Base-by-base conservation (phyloP, 2,888 invertebrate genomes). In the Nomada ferruginata region DNA sequence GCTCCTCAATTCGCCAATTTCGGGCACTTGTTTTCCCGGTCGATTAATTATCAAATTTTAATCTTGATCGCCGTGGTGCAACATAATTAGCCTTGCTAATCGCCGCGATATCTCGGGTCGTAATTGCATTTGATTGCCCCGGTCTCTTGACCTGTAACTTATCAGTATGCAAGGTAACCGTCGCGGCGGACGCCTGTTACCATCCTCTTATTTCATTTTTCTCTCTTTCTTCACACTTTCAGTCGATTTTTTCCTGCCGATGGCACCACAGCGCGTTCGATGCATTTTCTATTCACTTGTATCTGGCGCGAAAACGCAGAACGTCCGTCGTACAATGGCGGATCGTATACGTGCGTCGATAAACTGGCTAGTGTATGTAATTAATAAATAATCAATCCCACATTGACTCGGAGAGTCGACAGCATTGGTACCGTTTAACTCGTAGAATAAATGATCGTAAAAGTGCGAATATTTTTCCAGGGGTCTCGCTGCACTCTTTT, bases 11-110 rank as follows among this genome's bases (percentile, higher is more conserved):
- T 15, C 15, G 15, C 47, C 13, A 47, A 47, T 2, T 26, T 26
- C 26, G 26, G 26, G 10, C 44, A 26, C 44, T 72, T 66, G 36
- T 42, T 42, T 61, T 66, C 53, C 0, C n/a, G 10, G 23, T 5
- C 63, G 26, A 73, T 63, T 44, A 64, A 64, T 79, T 52, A 70
- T 75, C 69, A 69, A 59, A 65, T 74, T 74, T 60, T 18, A 52
- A 79, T 65, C 59, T 55, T 11, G 20, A 2, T 5, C 44, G n/a
- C 0, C 42, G 42, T 47, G 36, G 50, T 52, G 71, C 53, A 76
- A 65, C 64, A 53, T 74, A 77, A 85, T 85, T 85, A 79, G 76
- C 68, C 50, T 85, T 42, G 57, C 44, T 82, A 82, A 79, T 78
- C 61, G 60, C 20, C 44, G 26, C 64, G 64, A 44, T 61, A 75